phyloP scores from a whole-genome alignment of 2,888 invertebrate genomes.

The Drosophila paranaensis region DNA sequence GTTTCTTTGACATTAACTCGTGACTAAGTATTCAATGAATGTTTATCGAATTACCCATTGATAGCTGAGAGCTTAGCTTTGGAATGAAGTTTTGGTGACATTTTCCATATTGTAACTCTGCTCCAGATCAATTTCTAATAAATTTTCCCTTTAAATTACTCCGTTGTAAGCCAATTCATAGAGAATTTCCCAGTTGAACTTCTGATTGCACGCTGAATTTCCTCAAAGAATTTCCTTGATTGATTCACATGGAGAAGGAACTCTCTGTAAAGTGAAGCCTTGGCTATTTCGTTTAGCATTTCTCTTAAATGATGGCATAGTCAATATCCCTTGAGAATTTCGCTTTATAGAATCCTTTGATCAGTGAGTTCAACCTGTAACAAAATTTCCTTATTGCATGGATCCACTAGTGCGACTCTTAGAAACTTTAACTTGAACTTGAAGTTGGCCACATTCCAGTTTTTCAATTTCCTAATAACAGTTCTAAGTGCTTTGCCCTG shows the following conservation, averaged over 20 bases:
- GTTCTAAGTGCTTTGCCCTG: background rate
- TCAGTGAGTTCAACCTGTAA: fast-evolving
- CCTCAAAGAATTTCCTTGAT: too few species aligned
- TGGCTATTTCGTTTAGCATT: too few species aligned
- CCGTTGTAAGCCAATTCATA: too few species aligned
- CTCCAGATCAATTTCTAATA: background rate
- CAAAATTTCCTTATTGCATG: background rate
- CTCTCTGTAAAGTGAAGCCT: too few species aligned
- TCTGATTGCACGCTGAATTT: too few species aligned
- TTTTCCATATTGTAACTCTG: background rate
- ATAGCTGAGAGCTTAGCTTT: background rate
- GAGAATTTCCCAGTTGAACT: too few species aligned
- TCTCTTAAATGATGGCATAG: background rate
- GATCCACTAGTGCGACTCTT: background rate
- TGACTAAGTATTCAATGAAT: background rate
- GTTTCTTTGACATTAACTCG: background rate
- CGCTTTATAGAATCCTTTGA: background rate
- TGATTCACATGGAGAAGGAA: too few species aligned
- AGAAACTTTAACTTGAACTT: background rate
- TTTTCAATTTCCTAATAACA: background rate
- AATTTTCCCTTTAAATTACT: too few species aligned
- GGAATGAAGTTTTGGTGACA: too few species aligned
- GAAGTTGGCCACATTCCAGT: background rate
- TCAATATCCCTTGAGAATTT: background rate
- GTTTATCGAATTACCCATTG: background rate